Evolutionary conservation across 2,113 vertebrate genomes (phyloP).

Genomic region (Orthochromis malagaraziensis): DNA sequence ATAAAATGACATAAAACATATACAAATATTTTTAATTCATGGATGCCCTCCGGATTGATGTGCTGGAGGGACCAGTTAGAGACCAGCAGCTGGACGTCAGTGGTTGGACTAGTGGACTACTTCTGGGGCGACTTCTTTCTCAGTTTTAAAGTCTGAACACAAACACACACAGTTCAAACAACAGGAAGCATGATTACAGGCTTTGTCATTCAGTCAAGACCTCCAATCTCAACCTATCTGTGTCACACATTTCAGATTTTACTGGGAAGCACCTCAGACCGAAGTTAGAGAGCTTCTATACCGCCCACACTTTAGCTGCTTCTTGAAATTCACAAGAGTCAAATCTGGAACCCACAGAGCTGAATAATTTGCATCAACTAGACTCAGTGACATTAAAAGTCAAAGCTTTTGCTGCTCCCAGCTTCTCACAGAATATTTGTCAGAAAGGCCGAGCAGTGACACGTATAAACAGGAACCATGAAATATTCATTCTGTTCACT

Average conservation of each 20-base stretch:
- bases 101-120: neutral
- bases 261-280: accelerated
- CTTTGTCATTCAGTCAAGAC: neutral
- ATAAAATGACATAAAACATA: neutral
- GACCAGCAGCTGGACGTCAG: neutral
- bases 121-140: accelerated
- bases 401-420: neutral
- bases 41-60: accelerated
- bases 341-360: neutral
- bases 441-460: accelerated
- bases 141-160: neutral
- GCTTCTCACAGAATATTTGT: neutral
- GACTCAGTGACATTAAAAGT: accelerated
- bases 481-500: neutral
- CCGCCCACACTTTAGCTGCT: neutral
- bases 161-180: neutral
- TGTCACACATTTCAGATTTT: accelerated
- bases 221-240: accelerated
- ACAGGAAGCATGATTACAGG: neutral
- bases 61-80: neutral
- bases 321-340: neutral
- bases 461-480: accelerated
- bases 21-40: neutral
- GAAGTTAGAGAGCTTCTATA: neutral
- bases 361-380: neutral